Evolutionary conservation across 2,888 invertebrate genomes (phyloP).

Genomic region (Phortica okadai): DNA sequence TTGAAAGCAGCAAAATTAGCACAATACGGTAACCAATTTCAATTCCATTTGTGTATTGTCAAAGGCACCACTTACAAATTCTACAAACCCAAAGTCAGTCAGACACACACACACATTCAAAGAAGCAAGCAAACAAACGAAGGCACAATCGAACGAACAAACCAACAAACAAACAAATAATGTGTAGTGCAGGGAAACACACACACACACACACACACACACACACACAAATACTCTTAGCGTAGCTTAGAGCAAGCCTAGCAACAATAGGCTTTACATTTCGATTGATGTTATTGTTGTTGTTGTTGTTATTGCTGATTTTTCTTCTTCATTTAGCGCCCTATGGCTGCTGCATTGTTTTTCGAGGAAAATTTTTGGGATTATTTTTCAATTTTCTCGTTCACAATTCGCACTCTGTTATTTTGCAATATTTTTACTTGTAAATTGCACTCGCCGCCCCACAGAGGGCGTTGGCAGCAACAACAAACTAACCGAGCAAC

Average conservation of each 20-base stretch:
- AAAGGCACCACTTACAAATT: neutral
- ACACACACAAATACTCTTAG: too few species aligned
- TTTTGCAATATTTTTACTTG: neutral
- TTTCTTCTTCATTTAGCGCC: neutral
- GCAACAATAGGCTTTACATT: too few species aligned
- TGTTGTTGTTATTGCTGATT: neutral
- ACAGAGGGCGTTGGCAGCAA: too few species aligned
- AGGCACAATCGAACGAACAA: too few species aligned
- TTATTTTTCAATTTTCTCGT: neutral
- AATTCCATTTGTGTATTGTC: constrained; percentile 1
- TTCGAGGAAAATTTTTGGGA: neutral
- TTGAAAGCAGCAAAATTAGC: neutral
- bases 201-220: too few species aligned
- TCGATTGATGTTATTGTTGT: too few species aligned
- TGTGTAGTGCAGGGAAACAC: too few species aligned
- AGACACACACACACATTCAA: neutral
- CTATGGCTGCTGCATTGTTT: neutral
- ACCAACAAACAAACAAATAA: too few species aligned
- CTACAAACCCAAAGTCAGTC: neutral
- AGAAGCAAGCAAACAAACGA: neutral
- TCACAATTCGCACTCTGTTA: neutral
- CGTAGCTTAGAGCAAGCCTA: too few species aligned
- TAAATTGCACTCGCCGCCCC: neutral
- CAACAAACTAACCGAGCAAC: too few species aligned
- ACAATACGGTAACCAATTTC: neutral